Conservation (phyloP, 2,797 vertebrate species). For the Betta splendens region DNA sequence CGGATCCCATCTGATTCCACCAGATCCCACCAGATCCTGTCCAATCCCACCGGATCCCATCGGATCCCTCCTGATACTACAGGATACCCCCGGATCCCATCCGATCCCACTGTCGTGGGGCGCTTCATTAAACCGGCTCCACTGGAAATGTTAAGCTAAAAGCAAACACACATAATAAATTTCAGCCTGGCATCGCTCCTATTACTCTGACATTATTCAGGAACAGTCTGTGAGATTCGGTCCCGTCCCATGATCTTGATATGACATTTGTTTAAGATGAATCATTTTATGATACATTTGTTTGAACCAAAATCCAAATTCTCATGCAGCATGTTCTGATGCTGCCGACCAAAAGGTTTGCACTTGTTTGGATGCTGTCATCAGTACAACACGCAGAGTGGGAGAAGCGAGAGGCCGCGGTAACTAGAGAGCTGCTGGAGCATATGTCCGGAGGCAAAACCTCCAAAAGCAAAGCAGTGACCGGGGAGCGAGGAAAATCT, state of each 20-base stretch:
- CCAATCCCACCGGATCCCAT: too few species aligned
- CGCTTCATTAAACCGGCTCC: constrained; percentile 20
- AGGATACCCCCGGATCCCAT: too few species aligned
- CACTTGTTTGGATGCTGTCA: background rate
- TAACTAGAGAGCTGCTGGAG: constrained; percentile 16
- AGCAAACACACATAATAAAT: constrained; percentile 15
- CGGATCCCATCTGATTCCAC: too few species aligned
- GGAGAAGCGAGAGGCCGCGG: background rate
- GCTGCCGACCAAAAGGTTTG: constrained; percentile 2
- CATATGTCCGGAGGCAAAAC: constrained; percentile 32
- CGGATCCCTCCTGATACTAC: too few species aligned
- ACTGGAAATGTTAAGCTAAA: background rate
- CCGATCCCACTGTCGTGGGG: background rate
- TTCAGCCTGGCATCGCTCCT: background rate
- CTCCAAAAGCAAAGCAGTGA: constrained; percentile 38
- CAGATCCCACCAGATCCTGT: too few species aligned
- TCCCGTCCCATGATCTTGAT: too few species aligned
- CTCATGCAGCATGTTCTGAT: background rate
- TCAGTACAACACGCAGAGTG: constrained; percentile 16
- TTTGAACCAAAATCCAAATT: too few species aligned
- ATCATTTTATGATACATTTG: background rate
- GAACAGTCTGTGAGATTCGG: too few species aligned
- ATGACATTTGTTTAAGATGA: background rate
- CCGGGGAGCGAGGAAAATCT: constrained; percentile 33
- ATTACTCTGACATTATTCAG: constrained; percentile 9